Percentiles rank a stretch among this genome's conserved stretches.
These are phyloP conservation scores for Pipistrellus pipistrellus DNA, from an alignment of 2,797 vertebrate genomes.

Conservation along the genomic window DNA sequence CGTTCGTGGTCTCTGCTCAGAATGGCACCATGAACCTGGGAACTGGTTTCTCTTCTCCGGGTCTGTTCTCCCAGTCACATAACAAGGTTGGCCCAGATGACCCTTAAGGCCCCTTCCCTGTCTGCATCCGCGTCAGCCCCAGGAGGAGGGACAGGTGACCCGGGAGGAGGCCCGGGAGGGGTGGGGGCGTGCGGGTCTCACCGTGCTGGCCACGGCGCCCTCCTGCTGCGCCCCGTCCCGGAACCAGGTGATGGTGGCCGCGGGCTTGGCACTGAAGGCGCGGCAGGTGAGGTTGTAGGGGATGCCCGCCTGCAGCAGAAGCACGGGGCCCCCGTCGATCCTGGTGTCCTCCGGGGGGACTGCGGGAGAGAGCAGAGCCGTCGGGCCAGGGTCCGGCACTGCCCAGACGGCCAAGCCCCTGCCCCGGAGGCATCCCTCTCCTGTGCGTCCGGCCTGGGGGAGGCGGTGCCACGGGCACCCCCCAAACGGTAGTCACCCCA, in stretches of 20 bases:
- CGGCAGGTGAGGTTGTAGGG: slow-evolving; percentile 95
- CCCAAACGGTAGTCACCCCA: not conserved
- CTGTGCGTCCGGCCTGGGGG: rapidly evolving
- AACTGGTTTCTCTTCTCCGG: not conserved
- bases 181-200: slow-evolving; percentile 78
- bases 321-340: slow-evolving; percentile 94
- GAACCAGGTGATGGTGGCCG: slow-evolving; percentile 94
- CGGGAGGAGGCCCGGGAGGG: not conserved
- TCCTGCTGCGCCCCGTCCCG: slow-evolving; percentile 92
- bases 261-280: slow-evolving; percentile 95
- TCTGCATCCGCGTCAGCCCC: not conserved
- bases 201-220: slow-evolving; percentile 93
- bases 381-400: not conserved
- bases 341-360: slow-evolving; percentile 96
- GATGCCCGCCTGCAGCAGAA: slow-evolving; percentile 94
- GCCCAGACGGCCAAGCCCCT: too few species aligned
- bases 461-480: rapidly evolving
- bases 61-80: not conserved
- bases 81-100: not conserved
- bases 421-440: not conserved
- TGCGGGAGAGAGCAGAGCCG: slow-evolving; percentile 76
- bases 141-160: not conserved
- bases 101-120: not conserved
- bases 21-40: not conserved
- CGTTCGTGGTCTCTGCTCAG: not conserved